Evolutionary conservation across 2,888 invertebrate species (phyloP), one percentile per base, ranked within the genome.

Genomic region (Anorthoa munda): DNA sequence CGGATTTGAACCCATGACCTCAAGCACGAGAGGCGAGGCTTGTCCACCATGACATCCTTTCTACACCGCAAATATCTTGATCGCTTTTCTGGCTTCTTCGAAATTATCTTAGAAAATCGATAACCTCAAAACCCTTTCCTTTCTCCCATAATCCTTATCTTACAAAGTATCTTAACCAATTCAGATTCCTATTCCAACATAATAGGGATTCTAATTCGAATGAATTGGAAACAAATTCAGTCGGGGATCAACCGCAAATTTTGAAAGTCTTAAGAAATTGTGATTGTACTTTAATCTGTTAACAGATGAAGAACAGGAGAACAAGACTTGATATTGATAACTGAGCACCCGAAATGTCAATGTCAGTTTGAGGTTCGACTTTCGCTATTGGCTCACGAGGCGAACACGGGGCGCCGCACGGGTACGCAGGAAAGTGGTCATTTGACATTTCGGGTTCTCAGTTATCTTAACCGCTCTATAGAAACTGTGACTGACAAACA

Each of bases 211-310:
- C 75, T 51, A 64, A 74, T 80, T 51, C 2, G 17, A 71, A 61
- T 66, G 68, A 82, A 82, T 75, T 80, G 70, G 23, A 75, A 80
- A 76, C 70, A 76, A 85, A 77, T 75, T 70, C 50, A 26, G 58
- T 59, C 18, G 50, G 31, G 15, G 66, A 69, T 77, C 48, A 73
- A 69, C 77, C 61, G 39, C 61, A 13, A 79, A 50, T 60, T 72
- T 84, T 68, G 53, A 61, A 76, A 60, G 21, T 64, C 65, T 72
- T 72, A 72, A 78, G 66, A 53, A 77, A 79, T 84, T 84, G 75
- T 73, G 51, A 59, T 77, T 72, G 56, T 70, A 67, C 53, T 67
- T 59, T 69, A 76, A 81, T 81, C 75, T 78, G n/a, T 66, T 67
- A 17, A 39, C 39, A 39, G 39, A 39, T 39, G 9, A 9, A 9